A percentile compares a stretch with the other conserved stretches of the same genome.
Evolutionary conservation across 2,113 vertebrate genomes (phyloP).

Genomic region (Chloebia gouldiae): DNA sequence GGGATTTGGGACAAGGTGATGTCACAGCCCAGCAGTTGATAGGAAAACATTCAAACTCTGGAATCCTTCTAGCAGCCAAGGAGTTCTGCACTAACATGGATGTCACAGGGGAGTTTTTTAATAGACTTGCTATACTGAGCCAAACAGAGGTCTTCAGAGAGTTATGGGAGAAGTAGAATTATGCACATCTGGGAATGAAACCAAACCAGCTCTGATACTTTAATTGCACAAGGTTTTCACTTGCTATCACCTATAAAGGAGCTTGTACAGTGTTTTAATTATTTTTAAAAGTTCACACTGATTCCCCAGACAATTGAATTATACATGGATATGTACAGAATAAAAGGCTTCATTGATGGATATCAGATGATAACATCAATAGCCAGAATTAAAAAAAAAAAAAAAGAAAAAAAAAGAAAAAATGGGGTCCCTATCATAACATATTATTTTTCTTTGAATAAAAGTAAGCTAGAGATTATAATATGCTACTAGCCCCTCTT

Average conservation of each 20-base stretch:
- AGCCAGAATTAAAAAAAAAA: neutral
- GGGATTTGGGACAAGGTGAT: neutral
- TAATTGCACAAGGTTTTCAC: neutral
- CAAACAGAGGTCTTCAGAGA: neutral
- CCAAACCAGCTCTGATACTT: neutral
- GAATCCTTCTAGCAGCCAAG: slow-evolving; percentile 2
- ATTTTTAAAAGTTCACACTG: neutral
- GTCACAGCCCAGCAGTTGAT: neutral
- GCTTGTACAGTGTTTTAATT: neutral
- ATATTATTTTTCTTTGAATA: neutral
- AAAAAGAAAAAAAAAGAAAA: neutral
- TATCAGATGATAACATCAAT: slow-evolving; percentile 21
- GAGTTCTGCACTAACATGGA: neutral
- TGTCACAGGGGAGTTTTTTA: neutral
- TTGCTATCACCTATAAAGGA: neutral
- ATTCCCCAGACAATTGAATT: neutral
- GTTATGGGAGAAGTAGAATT: neutral
- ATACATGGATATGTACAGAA: neutral
- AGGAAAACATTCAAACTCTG: neutral
- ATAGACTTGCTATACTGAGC: neutral
- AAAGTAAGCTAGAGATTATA: neutral
- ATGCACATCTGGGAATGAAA: neutral
- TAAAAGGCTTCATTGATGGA: neutral
- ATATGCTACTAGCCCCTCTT: neutral
- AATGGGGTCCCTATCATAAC: neutral